Base-by-base conservation (phyloP, 2,113 vertebrate species). In the Gymnobelideus leadbeateri region DNA sequence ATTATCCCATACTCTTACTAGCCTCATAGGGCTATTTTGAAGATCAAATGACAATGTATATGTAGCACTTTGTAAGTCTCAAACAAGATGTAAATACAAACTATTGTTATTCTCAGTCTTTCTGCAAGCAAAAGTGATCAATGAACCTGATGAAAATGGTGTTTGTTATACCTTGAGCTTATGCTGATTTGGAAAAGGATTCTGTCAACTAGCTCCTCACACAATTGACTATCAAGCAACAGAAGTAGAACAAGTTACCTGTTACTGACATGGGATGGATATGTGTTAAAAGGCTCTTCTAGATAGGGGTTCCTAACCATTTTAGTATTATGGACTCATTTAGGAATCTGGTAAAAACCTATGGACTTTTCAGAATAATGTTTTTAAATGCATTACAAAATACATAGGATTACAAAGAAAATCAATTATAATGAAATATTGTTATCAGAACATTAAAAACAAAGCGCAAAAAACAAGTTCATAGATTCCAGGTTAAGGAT, bases 221-320 rank as follows among this genome's bases (percentile, higher is more conserved):
- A 93, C 31, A 95, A 52, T 94, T 53, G 47, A 90, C 26, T 31
- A 92, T n/a, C 54, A 47, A 51, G 89, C 8, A 93, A 52, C 51
- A 31, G 68, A 61, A 10, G 26, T 50, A 49, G 46, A 12, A 6
- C 52, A 91, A 92, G 37, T 55, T 12, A 93, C 93, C 61, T 37
- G 19, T 95, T n/a, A 55, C 52, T 9, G 68, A 28, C 50, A 51
- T 11, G 26, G n/a, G 89, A 84, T 93, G 51, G 51, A 84, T 61
- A 61, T 89, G 26, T 53, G 8, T 54, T 51, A 43, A 43, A 84
- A 89, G 53, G 16, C 57, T 2, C 19, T 94, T 6, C 91, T 91
- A 96, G 43, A 55, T 84, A 37, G 93, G 5, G 4, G 37, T n/a
- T 77, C 37, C 43, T 84, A 43, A 23, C 8, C 37, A 43, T 21